These are phyloP conservation scores for Acrossocheilus fasciatus DNA, from an alignment of 2,797 vertebrate species.

Conservation along the genomic window DNA sequence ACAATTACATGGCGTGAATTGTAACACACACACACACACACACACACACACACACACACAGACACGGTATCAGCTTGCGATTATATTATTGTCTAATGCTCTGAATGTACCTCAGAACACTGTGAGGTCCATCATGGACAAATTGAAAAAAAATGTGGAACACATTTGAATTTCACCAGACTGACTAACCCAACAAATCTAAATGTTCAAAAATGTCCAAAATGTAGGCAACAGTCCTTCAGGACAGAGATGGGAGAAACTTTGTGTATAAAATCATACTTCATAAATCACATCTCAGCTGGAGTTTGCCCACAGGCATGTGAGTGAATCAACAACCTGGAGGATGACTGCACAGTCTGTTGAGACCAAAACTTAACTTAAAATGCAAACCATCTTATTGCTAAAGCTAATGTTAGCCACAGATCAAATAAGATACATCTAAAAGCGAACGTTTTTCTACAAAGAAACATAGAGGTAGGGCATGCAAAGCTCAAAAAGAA, in stretches of 20 bases:
- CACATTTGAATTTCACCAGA: neutral
- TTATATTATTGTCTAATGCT: constrained; percentile 24
- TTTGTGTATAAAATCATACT: neutral
- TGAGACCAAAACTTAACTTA: neutral
- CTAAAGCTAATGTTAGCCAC: neutral
- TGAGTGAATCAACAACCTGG: neutral
- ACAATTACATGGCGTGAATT: constrained; percentile 65
- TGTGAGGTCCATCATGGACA: neutral
- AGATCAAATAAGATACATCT: neutral
- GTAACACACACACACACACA: constrained; percentile 39
- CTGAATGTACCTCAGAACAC: constrained; percentile 17
- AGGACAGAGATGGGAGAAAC: constrained; percentile 1
- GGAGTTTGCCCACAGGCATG: neutral
- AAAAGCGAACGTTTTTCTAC: neutral
- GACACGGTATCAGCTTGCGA: neutral
- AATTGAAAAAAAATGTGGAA: neutral
- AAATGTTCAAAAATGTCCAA: neutral
- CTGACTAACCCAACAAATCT: neutral
- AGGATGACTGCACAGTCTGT: neutral
- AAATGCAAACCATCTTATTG: neutral
- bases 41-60: constrained; percentile 30
- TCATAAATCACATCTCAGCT: constrained; percentile 6
- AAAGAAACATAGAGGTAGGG: neutral
- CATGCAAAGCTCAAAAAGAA: neutral
- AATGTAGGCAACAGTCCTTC: neutral